A percentile compares a stretch with the other conserved stretches of the same genome.
Conservation (phyloP, 2,113 vertebrate genomes). For the Lynx canadensis region DNA sequence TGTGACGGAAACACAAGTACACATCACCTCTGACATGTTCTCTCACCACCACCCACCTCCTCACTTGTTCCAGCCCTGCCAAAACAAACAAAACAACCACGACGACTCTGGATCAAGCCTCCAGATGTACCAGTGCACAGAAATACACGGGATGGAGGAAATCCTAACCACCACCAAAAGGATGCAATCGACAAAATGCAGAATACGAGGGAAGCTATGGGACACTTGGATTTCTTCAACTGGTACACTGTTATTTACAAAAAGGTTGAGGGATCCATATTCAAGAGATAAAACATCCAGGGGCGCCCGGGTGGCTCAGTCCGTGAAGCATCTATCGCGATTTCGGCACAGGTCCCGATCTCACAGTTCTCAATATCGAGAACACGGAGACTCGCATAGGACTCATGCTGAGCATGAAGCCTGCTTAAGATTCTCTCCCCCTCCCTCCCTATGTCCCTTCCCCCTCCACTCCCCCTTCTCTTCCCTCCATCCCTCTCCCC, state of each 20-base stretch:
- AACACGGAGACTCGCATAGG: too few species aligned
- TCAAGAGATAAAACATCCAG: neutral
- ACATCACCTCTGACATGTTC: neutral
- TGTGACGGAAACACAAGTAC: neutral
- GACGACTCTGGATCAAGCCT: neutral
- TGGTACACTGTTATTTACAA: neutral
- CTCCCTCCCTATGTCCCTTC: too few species aligned
- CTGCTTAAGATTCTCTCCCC: too few species aligned
- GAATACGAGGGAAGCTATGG: neutral
- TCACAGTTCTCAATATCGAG: too few species aligned
- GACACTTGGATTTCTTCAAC: neutral
- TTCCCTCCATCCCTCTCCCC: too few species aligned
- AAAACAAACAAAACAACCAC: neutral
- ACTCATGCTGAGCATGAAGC: too few species aligned
- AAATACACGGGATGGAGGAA: neutral
- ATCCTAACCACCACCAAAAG: neutral
- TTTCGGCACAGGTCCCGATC: too few species aligned
- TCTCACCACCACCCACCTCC: neutral
- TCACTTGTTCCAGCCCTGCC: neutral
- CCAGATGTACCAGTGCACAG: neutral
- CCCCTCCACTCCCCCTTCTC: too few species aligned
- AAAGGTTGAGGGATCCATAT: neutral
- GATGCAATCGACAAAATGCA: neutral
- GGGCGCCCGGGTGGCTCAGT: too few species aligned
- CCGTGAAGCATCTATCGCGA: too few species aligned